Base-by-base conservation (phyloP, 2,113 vertebrate species). In the Nothobranchius furzeri region DNA sequence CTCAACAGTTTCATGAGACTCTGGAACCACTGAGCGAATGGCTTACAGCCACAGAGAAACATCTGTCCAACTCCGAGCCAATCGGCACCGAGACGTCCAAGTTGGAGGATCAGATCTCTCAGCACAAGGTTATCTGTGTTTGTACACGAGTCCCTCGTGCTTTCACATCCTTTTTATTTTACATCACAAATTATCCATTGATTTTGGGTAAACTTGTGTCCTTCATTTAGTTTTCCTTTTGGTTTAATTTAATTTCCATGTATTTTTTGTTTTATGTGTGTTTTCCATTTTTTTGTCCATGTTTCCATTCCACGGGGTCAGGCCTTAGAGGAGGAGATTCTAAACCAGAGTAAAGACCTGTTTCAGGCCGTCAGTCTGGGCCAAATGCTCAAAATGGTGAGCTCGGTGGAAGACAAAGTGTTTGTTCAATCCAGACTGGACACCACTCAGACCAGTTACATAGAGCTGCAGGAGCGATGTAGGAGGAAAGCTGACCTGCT, bases 351-450 rank as follows among this genome's bases (percentile, higher is more conserved):
- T 94, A 96, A 95, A 93, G 92, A 90, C 91, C 94, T 99, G 84
- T 95, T 93, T 81, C 95, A 96, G 90, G 94, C 94, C 15, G 74
- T 98, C 92, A 98, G 93, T 50, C 77, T 94, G 92, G 97, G 97
- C 78, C 95, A 99, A 79, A 92, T 92, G 84, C 93, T 99, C 90
- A 95, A 95, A 89, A 73, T 91, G 60, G 80, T 98, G 91, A 94
- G 95, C 91, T 95, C 95, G 85, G 94, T 93, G 92, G 98, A 99
- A 57, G 96, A 99, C 86, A 98, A 95, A 91, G 95, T 96, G 78
- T 92, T 94, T 91, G 93, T 99, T 68, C 98, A 98, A 93, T 93
- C 91, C 78, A 96, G 95, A 83, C 91, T 99, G 93, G 96, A 98
- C 84, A 78, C 85, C 84, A 90, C 88, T 69, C 95, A 98, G 92